A percentile compares a stretch with the other conserved stretches of the same genome.
Evolutionary conservation across 1,140 invertebrate species (phyloP).

Genomic region (Apis dorsata): DNA sequence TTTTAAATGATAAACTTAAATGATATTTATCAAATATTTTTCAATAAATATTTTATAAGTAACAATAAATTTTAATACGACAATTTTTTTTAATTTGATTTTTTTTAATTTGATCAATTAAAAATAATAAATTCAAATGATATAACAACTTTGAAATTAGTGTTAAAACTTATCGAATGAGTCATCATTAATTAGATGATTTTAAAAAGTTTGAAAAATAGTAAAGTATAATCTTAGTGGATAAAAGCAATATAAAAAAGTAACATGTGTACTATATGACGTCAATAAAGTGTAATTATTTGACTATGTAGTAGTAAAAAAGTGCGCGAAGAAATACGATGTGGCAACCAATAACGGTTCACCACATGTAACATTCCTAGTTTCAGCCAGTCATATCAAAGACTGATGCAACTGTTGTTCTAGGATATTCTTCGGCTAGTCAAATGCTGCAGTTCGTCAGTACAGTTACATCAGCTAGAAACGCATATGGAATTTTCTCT

Average conservation of each 20-base stretch:
- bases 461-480: slow-evolving; percentile 46
- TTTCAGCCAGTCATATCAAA: slow-evolving; percentile 22
- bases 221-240: background rate
- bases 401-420: background rate
- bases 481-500: background rate
- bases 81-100: too few species aligned
- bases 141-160: background rate
- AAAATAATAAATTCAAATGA: background rate
- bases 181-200: background rate
- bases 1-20: background rate
- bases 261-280: slow-evolving; percentile 12
- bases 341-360: slow-evolving; percentile 40
- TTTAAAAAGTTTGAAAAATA: too few species aligned
- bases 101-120: too few species aligned
- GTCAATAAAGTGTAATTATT: slow-evolving; percentile 1
- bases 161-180: background rate
- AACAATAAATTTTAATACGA: background rate
- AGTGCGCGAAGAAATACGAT: background rate
- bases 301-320: background rate
- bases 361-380: slow-evolving; percentile 13
- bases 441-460: slow-evolving; percentile 21
- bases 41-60: background rate
- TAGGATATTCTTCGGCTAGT: background rate
- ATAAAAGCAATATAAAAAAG: background rate
- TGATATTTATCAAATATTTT: background rate